Evolutionary conservation across 2,113 vertebrate species (phyloP).

Genomic region (Mustela nigripes): DNA sequence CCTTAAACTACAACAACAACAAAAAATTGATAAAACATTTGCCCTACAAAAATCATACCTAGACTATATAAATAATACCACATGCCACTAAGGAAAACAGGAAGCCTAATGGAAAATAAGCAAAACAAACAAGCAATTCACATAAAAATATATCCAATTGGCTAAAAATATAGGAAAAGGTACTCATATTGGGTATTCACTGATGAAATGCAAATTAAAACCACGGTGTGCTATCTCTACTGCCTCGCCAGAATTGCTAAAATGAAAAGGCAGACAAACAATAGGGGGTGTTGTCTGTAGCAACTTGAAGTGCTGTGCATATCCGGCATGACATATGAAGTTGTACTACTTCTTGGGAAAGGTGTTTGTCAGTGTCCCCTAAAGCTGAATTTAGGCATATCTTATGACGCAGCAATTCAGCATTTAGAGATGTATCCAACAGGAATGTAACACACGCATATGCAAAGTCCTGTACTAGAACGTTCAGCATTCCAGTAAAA

Average conservation of each 20-base stretch:
- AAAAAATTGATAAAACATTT: neutral
- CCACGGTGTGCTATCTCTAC: neutral
- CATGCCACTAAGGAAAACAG: neutral
- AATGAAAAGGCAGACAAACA: neutral
- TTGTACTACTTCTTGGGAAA: neutral
- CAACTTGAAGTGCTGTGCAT: neutral
- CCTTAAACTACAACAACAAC: neutral
- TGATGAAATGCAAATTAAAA: neutral
- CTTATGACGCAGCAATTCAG: neutral
- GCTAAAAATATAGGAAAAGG: neutral
- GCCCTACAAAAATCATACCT: neutral
- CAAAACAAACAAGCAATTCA: neutral
- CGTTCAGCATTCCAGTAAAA: neutral
- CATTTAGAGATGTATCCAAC: no score
- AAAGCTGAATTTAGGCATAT: neutral
- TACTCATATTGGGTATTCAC: neutral
- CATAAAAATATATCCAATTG: neutral
- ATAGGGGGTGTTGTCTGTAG: rapidly evolving
- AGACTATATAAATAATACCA: neutral
- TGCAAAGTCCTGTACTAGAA: neutral
- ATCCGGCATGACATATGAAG: neutral
- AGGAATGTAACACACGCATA: neutral
- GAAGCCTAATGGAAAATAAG: neutral
- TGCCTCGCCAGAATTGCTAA: neutral
- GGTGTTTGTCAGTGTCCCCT: no score